phyloP scores from a whole-genome alignment of 2,797 vertebrate genomes.

The Schizopygopsis malacanthus region DNA sequence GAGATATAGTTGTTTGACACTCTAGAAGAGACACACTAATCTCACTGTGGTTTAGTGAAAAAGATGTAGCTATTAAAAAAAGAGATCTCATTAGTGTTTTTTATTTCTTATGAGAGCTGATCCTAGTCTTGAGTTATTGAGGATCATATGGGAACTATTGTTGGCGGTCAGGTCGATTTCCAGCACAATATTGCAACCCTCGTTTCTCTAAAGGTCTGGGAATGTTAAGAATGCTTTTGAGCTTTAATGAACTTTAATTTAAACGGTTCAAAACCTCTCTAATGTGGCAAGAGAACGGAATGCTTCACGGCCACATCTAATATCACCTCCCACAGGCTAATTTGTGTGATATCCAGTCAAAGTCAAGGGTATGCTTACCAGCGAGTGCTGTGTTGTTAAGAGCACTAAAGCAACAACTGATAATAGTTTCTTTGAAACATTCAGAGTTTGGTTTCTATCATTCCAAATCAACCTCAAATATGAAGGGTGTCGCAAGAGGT shows the following conservation, averaged over 20 bases:
- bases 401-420: slow-evolving; percentile 36
- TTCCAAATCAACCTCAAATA: slow-evolving; percentile 12
- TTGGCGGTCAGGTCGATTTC: slow-evolving; percentile 40
- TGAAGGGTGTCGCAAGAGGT: neutral
- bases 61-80: neutral
- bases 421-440: slow-evolving; percentile 30
- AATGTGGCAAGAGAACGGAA: slow-evolving; percentile 58
- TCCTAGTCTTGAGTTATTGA: neutral
- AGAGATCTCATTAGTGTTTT: neutral
- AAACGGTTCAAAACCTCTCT: slow-evolving; percentile 58
- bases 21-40: neutral
- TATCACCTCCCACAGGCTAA: slow-evolving; percentile 42
- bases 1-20: neutral
- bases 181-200: slow-evolving; percentile 38
- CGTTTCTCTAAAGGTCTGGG: slow-evolving; percentile 47
- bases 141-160: slow-evolving; percentile 20
- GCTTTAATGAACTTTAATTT: slow-evolving; percentile 55
- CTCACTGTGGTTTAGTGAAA: neutral
- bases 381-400: slow-evolving; percentile 13
- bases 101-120: neutral
- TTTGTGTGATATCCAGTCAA: slow-evolving; percentile 52
- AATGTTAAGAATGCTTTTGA: slow-evolving; percentile 60
- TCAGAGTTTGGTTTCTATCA: neutral
- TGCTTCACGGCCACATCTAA: slow-evolving; percentile 58
- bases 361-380: slow-evolving; percentile 40